phyloP scores from a whole-genome alignment of 1,140 invertebrate species.

The Vanessa atalanta region DNA sequence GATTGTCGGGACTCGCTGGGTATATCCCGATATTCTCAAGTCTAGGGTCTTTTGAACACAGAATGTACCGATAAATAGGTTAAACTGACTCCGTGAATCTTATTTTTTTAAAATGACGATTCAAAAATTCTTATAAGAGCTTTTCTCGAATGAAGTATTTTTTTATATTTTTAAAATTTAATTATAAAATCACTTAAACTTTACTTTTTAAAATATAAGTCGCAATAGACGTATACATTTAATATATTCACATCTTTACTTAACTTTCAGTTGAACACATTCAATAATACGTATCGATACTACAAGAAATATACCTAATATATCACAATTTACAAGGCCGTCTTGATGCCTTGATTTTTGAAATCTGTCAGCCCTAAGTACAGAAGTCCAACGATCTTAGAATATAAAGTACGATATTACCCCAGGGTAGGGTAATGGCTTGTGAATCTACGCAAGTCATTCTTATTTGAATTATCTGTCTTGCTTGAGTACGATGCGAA shows the following conservation, averaged over 20 bases:
- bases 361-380: constrained; percentile 34
- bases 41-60: neutral
- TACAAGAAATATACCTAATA: neutral
- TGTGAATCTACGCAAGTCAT: constrained; percentile 40
- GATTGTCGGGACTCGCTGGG: neutral
- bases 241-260: too few species aligned
- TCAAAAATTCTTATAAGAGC: too few species aligned
- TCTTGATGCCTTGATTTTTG: neutral
- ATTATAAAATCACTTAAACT: too few species aligned
- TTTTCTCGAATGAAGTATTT: too few species aligned
- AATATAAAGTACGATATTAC: constrained; percentile 55
- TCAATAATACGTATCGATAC: too few species aligned
- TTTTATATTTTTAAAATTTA: too few species aligned
- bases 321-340: neutral
- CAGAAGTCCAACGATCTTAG: constrained; percentile 34
- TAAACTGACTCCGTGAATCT: neutral
- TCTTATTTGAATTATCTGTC: constrained; percentile 24
- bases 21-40: constrained; percentile 3
- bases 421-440: constrained; percentile 41
- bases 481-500: neutral
- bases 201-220: too few species aligned
- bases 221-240: too few species aligned
- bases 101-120: neutral
- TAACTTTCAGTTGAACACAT: too few species aligned
- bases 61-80: neutral